Evolutionary conservation across 2,113 vertebrate genomes (phyloP), one percentile per base, ranked within the genome.

Genomic region (Urocynchramus pylzowi): DNA sequence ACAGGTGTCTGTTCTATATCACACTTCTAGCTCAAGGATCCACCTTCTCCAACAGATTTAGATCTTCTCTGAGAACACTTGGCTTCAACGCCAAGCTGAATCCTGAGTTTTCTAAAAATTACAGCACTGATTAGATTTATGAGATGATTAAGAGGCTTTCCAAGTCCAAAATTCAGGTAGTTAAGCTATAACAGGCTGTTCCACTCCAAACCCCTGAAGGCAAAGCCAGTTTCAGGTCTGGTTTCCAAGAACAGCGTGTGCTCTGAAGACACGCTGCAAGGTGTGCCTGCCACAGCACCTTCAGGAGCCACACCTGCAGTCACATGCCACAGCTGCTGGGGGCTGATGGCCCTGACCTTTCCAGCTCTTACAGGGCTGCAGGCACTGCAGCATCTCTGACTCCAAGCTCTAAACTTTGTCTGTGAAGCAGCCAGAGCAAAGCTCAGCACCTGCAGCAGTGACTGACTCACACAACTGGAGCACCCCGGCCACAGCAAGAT

Each of bases 111-210:
- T 75, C 90, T 52, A 77, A 91, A 94, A 94, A 86, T 86, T 89
- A 70, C 65, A 90, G 44, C 60, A 76, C 68, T 76, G 61, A 89
- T 93, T 80, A 87, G 49, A 87, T 86, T 83, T 91, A 54, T 11
- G 33, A 90, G 67, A 76, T 80, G 78, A 92, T 92, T 93, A 95
- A 91, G 77, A 91, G 49, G 10, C 49, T 83, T 91, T 88, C 71
- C 78, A 79, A 77, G 82, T 53, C 65, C 64, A 91, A 90, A 84
- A 63, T 63, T 65, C 64, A 74, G 75, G 50, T 89, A 80, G 92
- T 85, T 77, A 82, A 0, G 1, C 74, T 82, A 3, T 84, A 85
- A 83, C 75, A 92, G 71, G 42, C 85, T 93, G 90, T 88, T 95
- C 83, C 50, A 44, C 93, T 88, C 67, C 59, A 80, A 86, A 87